Evolutionary conservation across 2,797 vertebrate genomes (phyloP), one percentile per base, ranked within the genome.

Genomic region (Tragopan temminckii): DNA sequence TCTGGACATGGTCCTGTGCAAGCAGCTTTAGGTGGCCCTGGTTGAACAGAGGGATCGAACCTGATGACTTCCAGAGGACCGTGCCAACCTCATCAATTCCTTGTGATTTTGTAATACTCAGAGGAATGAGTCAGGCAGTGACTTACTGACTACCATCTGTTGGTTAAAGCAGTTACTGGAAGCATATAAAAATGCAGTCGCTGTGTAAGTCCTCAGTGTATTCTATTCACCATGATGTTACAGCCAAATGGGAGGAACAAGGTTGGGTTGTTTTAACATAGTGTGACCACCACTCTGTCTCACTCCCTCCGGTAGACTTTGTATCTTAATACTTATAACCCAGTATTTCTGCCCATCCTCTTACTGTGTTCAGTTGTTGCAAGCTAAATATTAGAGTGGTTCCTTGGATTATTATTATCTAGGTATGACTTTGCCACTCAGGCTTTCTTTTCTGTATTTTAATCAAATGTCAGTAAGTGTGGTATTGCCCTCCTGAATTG

Each of bases 1-100:
- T 43, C 42, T 33, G 50, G 38, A 48, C 13, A 4, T 6, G 18
- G 16, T 70, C 19, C 53, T 62, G 16, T 8, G 16, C 42, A 52
- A 27, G 21, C 0, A 0, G 48, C 48, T 66, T 1, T 1, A 66
- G 55, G 36, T 81, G 62, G 18, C 19, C 25, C 23, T 66, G 31
- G 52, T 58, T 58, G 53, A 33, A 23, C 33, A 57, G 53, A 42
- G 35, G 4, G 3, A 71, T 76, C 59, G 27, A 86, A 20, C 40
- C 79, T 53, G 58, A 15, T 45, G 57, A 15, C 31, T 17, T 7
- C 24, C 20, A n/a, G 53, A 80, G 38, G n/a, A 64, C 18, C 75
- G 18, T 63, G 75, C 15, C 16, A 31, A 11, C 21, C 4, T 67
- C 25, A 59, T 59, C 38, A 63, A 4, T 9, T 74, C 61, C 25